These are phyloP conservation scores for Cassiopea xamachana DNA, from an alignment of 30 jellyfish, hydroid and myxozoan genomes.

Conservation along the genomic window DNA sequence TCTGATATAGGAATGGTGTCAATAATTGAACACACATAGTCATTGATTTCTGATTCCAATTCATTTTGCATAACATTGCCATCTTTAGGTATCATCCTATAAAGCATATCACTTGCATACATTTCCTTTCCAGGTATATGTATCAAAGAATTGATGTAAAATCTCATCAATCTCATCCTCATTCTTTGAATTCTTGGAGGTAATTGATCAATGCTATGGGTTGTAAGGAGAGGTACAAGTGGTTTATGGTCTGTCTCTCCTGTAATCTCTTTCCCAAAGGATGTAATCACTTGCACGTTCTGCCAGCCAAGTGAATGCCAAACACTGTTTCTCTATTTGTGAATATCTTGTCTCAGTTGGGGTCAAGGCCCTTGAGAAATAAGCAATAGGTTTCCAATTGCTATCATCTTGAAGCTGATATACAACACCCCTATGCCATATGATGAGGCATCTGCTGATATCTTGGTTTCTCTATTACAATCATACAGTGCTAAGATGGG, in stretches of 20 bases:
- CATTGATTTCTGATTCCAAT: slow-evolving; percentile 15
- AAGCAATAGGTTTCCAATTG: slow-evolving; percentile 61
- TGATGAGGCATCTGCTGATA: slow-evolving; percentile 54
- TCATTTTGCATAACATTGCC: background rate
- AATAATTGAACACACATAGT: slow-evolving; percentile 27
- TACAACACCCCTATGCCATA: slow-evolving; percentile 70
- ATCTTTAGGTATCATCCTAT: slow-evolving; percentile 46
- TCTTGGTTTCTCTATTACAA: slow-evolving; percentile 27
- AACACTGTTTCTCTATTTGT: slow-evolving; percentile 74
- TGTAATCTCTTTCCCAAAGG: slow-evolving; percentile 45
- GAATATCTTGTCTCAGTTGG: slow-evolving; percentile 51
- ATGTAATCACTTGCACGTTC: slow-evolving; percentile 70
- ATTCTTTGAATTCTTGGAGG: slow-evolving; percentile 53
- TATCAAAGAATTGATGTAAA: slow-evolving; percentile 9
- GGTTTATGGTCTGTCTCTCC: slow-evolving; percentile 64
- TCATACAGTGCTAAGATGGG: slow-evolving; percentile 26
- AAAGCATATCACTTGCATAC: slow-evolving; percentile 36
- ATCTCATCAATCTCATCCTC: slow-evolving; percentile 45
- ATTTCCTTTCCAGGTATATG: slow-evolving; percentile 57
- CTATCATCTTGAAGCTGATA: slow-evolving; percentile 44
- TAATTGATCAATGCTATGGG: slow-evolving; percentile 38
- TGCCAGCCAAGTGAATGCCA: slow-evolving; percentile 65
- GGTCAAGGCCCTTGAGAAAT: slow-evolving; percentile 45
- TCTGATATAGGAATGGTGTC: slow-evolving; percentile 46
- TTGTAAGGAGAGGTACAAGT: slow-evolving; percentile 53